These are phyloP conservation scores for Spicauda simplicius DNA, from an alignment of 2,888 invertebrate genomes.

Conservation along the genomic window DNA sequence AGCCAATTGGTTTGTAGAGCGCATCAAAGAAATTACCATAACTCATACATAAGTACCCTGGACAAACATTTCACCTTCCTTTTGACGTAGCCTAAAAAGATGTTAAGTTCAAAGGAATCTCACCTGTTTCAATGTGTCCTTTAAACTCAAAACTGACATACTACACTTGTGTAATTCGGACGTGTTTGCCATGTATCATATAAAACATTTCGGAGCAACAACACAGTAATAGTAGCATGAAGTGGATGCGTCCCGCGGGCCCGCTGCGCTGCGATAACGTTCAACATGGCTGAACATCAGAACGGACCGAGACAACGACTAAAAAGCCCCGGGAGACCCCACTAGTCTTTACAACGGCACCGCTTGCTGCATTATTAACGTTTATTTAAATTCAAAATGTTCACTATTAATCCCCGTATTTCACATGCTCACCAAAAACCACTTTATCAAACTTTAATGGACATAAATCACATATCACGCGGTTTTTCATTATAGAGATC, in stretches of 20 bases:
- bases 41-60: too few relatives aligned
- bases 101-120: neutral
- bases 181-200: neutral
- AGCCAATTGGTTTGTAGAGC: too few relatives aligned
- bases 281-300: neutral
- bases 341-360: neutral
- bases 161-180: too few relatives aligned
- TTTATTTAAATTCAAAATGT: neutral
- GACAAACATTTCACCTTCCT: too few relatives aligned
- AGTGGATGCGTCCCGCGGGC: slow-evolving; percentile 6
- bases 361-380: neutral
- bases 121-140: neutral
- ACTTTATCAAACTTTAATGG: slow-evolving; percentile 19
- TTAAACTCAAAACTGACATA: neutral
- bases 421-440: slow-evolving; percentile 11
- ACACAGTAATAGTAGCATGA: neutral
- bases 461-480: slow-evolving; percentile 28
- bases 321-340: slow-evolving; percentile 1
- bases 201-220: neutral
- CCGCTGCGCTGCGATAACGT: neutral
- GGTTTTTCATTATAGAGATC: slow-evolving; percentile 18
- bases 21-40: too few relatives aligned
- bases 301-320: neutral
- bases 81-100: too few relatives aligned
- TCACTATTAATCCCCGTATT: slow-evolving; percentile 10